Conservation (phyloP, 2,113 vertebrate species). For the Lonchura striata region DNA sequence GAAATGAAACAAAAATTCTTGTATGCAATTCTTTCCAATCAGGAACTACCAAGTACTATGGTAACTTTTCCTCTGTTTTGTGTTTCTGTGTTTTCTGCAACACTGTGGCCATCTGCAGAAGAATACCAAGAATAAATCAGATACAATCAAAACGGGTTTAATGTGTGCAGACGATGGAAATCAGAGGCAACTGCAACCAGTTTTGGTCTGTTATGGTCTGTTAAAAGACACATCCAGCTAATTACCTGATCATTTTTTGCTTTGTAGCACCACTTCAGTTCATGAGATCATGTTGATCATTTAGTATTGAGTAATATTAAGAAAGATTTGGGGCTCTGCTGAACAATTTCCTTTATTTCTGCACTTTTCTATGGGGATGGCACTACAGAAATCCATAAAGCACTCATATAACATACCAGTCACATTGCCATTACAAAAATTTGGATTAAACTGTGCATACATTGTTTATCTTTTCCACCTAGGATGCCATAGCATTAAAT, state of each 20-base stretch:
- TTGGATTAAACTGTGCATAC: not conserved
- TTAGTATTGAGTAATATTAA: not conserved
- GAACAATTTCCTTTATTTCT: not conserved
- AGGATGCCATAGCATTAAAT: not conserved
- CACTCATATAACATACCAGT: rapidly evolving
- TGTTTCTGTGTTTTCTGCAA: not conserved
- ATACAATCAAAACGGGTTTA: not conserved
- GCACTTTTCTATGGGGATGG: not conserved
- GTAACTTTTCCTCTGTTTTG: not conserved
- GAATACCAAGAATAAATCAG: not conserved
- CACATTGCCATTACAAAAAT: not conserved
- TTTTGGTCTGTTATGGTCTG: not conserved
- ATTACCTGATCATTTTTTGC: not conserved
- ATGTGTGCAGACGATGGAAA: not conserved
- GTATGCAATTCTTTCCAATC: not conserved
- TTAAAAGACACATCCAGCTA: not conserved
- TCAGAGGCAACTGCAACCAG: not conserved
- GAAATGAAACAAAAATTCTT: not conserved
- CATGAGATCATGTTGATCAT: not conserved
- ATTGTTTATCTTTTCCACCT: not conserved
- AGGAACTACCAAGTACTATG: not conserved
- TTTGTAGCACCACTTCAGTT: not conserved
- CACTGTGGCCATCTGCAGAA: not conserved
- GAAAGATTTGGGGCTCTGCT: not conserved
- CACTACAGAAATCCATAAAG: not conserved